Conservation (phyloP, 2,113 vertebrate genomes). For the Podarcis muralis region DNA sequence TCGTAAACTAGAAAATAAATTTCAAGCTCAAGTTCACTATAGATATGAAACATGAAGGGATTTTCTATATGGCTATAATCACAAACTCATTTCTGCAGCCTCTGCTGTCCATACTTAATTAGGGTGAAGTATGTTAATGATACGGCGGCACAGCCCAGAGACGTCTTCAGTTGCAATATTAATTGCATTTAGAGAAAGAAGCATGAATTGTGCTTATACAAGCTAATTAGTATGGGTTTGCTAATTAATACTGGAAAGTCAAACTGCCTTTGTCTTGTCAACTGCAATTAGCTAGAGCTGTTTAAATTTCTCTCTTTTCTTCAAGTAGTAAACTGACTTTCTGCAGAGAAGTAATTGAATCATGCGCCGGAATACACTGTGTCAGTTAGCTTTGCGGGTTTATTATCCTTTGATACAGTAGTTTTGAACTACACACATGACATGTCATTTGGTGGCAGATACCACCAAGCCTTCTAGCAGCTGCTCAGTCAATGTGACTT, state of each 20-base stretch:
- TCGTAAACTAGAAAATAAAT: constrained; percentile 66
- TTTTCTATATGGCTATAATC: constrained; percentile 63
- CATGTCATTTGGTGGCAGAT: accelerated
- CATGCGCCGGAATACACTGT: accelerated
- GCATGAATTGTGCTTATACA: constrained; percentile 72
- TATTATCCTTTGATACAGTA: not conserved
- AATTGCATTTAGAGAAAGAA: constrained; percentile 75
- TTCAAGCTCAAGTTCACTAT: constrained; percentile 48
- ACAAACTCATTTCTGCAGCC: constrained; percentile 67
- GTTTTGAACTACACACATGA: not conserved
- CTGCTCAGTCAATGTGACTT: not conserved
- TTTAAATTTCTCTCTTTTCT: constrained; percentile 46
- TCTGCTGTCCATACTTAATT: constrained; percentile 67
- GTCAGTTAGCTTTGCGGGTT: not conserved
- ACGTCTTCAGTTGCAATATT: constrained; percentile 63
- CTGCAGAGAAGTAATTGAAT: not conserved
- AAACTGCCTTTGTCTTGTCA: constrained; percentile 76
- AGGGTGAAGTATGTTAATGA: constrained; percentile 72
- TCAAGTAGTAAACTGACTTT: constrained; percentile 37
- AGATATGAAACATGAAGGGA: constrained; percentile 61
- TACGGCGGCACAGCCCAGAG: constrained; percentile 57
- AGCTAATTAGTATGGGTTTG: constrained; percentile 75
- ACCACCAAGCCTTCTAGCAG: accelerated
- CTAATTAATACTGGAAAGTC: constrained; percentile 81
- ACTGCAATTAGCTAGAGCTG: constrained; percentile 71